Base-by-base conservation (phyloP, 2,888 invertebrate species). In the Aproaerema taeniolella region DNA sequence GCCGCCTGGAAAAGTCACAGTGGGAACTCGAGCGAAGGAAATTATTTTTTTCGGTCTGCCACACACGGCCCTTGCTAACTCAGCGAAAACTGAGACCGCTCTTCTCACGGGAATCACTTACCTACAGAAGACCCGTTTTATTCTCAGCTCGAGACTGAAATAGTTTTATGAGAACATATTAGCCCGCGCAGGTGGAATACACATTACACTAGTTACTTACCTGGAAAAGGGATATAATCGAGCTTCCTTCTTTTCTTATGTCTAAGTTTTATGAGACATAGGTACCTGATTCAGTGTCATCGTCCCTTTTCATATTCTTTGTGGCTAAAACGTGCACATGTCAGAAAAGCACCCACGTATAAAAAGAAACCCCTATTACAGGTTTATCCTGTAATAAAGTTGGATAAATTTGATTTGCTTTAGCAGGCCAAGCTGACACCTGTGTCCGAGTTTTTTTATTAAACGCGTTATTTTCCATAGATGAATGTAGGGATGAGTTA, bases 21-120 rank as follows among this genome's bases (percentile, higher is more conserved):
- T 67, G 79, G 72, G 67, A 74, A 78, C 73, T 81, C 82, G 75
- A 82, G 80, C 85, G 83, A 67, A 61, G 73, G 74, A 81, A 85
- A 82, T 86, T 74, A 81, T 82, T 85, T 85, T 82, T 85, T 82
- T 83, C 85, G 85, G 85, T 85, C 85, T 83, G 65, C 80, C 85
- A 77, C 81, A 86, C 85, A 77, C 76, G 78, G 73, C 81, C 82
- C 81, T 74, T 70, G 77, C 82, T 67, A 68, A 75, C 75, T 82
- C 80, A 72, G 78, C 83, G 73, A 73, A 77, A 75, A 72, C 75
- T 70, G 61, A 65, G 65, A 62, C 60, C 60, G 64, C 56, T 62
- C 58, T 65, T 72, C 69, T 73, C 73, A 62, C 60, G 58, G 55
- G 61, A 66, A 69, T 67, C 58, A 71, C 68, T 71, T 65, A 71